Evolutionary conservation across 2,888 invertebrate genomes (phyloP).

Genomic region (Eucera pruinosa): DNA sequence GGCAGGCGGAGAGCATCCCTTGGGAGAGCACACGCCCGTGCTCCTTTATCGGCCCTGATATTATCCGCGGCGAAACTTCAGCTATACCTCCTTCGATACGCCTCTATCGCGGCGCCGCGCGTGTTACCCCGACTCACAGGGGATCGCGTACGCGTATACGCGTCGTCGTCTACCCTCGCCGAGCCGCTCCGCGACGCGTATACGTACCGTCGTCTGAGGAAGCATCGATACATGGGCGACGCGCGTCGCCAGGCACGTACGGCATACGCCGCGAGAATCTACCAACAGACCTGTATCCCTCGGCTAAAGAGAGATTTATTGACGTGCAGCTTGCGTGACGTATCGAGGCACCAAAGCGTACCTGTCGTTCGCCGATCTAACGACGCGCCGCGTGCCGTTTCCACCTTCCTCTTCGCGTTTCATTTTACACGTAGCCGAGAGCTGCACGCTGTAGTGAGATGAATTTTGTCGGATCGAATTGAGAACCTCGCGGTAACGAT

Average conservation of each 20-base stretch:
- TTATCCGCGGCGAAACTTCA: slow-evolving; percentile 66
- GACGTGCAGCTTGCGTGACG: too few species aligned
- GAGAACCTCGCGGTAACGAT: too few species aligned
- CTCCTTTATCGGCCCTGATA: slow-evolving; percentile 68
- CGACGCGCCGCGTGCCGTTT: too few species aligned
- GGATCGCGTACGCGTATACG: background rate
- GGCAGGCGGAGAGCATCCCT: slow-evolving; percentile 36
- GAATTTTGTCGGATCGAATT: too few species aligned
- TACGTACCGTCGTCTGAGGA: slow-evolving; percentile 20
- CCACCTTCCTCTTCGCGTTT: too few species aligned
- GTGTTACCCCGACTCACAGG: slow-evolving; percentile 10
- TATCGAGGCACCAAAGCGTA: too few species aligned
- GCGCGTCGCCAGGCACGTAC: slow-evolving; percentile 29
- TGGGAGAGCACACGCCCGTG: slow-evolving; percentile 56
- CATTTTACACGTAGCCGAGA: too few species aligned
- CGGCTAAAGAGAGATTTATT: slow-evolving; percentile 18
- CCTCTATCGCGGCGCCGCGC: slow-evolving; percentile 22
- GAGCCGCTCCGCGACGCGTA: too few species aligned
- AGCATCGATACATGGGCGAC: slow-evolving; percentile 19
- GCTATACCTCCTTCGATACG: slow-evolving; percentile 38
- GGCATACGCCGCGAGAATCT: slow-evolving; percentile 31
- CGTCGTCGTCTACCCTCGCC: background rate
- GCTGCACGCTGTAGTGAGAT: too few species aligned
- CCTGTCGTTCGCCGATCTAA: too few species aligned
- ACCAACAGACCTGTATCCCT: slow-evolving; percentile 1